These are phyloP conservation scores for Plebejus argus DNA, from an alignment of 2,888 invertebrate genomes.

Conservation along the genomic window DNA sequence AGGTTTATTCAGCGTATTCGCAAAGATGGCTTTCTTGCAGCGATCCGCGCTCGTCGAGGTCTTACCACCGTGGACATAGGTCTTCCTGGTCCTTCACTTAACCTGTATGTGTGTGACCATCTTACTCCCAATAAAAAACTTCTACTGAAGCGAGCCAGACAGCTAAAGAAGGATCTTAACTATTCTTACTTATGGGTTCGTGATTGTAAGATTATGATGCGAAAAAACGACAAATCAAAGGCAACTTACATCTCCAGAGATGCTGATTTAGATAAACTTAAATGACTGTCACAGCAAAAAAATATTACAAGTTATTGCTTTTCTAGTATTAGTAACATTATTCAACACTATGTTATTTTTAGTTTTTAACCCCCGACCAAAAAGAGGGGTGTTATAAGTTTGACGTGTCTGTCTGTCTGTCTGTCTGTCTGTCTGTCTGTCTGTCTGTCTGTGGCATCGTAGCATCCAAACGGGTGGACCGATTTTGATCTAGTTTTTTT, in stretches of 20 bases:
- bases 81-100: background rate
- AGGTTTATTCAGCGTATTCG: slow-evolving; percentile 1
- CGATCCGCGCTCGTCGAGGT: background rate
- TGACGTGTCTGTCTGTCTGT: no score
- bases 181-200: background rate
- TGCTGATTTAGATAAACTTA: background rate
- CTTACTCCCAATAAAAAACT: background rate
- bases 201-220: slow-evolving; percentile 13
- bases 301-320: no score
- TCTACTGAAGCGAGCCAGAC: slow-evolving; percentile 4
- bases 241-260: background rate
- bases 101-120: background rate
- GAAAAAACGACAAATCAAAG: background rate
- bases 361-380: no score
- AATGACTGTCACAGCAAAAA: background rate
- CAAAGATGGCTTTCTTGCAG: background rate
- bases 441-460: no score
- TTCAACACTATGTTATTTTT: no score
- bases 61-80: background rate
- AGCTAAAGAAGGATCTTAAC: background rate
- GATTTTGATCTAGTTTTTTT: no score
- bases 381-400: no score
- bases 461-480: no score
- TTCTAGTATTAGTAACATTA: no score
- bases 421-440: no score